Conservation (phyloP, 2,888 invertebrate species). For the Schizotus pectinicornis region DNA sequence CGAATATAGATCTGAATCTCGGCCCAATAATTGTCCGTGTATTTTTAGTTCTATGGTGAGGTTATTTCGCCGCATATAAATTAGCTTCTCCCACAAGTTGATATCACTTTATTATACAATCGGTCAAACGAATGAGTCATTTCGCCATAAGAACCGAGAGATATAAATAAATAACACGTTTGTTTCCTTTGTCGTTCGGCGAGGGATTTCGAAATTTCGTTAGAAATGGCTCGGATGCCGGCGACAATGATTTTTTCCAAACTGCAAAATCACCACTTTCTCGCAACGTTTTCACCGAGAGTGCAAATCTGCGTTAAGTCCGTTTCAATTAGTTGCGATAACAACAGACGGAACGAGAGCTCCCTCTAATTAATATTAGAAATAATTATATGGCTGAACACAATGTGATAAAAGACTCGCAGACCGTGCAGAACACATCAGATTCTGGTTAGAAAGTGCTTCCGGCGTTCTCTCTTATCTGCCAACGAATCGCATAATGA, state of each 20-base stretch:
- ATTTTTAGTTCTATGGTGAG: no score
- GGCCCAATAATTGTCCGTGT: no score
- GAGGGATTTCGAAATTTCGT: not conserved
- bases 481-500: not conserved
- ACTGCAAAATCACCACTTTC: not conserved
- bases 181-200: not conserved
- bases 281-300: conserved; percentile 13
- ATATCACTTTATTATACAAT: conserved; percentile 33
- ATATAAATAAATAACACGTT: conserved; percentile 25
- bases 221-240: not conserved
- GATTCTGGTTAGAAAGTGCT: conserved; percentile 33
- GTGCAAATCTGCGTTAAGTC: conserved; percentile 17
- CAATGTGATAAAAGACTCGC: conserved; percentile 24
- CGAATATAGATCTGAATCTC: no score
- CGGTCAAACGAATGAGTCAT: conserved; percentile 28
- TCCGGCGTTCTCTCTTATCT: conserved; percentile 33
- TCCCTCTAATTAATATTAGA: conserved; percentile 24
- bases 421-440: conserved; percentile 25
- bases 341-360: conserved; percentile 15
- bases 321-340: conserved; percentile 14
- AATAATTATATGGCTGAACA: conserved; percentile 22
- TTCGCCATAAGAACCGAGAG: conserved; percentile 22
- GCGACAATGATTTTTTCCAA: conserved; percentile 3
- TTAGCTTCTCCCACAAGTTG: conserved; percentile 27
- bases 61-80: conserved; percentile 2